Base-by-base conservation (phyloP, 2,888 invertebrate species). In the Melinaea menophilus region DNA sequence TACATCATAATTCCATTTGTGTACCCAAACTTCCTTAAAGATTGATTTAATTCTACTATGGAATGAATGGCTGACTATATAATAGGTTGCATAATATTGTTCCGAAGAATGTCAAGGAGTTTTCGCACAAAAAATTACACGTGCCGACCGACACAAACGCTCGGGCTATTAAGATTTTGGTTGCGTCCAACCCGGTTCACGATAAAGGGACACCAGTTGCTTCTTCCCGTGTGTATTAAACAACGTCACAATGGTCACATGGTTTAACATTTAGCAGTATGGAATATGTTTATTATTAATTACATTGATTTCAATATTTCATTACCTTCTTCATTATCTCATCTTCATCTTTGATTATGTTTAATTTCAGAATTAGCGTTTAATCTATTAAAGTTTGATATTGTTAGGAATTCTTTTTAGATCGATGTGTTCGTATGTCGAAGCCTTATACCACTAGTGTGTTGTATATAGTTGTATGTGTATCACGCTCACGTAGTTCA, bases 91-190 rank as follows among this genome's bases (percentile, higher is more conserved):
- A 86, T 88, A 88, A 86, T 88, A 86, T 80, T 78, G 73, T 78
- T 81, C 79, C 78, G 78, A 83, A 79, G 82, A 85, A 85, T 87
- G 83, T 85, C 83, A 83, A 84, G 77, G 82, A 84, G 84, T 82
- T 87, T 86, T 77, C 9, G 84, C 79, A 86, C 86, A 90, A 88
- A 90, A 90, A 90, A 84, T 85, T 88, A 89, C 90, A 90, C 89
- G 89, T 89, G 90, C 86, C 87, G 76, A 69, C 73, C 80, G 73
- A 73, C 79, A 83, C 81, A 80, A 84, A 82, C 84, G 85, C 88
- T 85, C 73, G 78, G 85, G 89, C 88, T 81, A 89, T 90, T 89
- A 86, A 87, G 86, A 85, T 85, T 86, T 88, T 85, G 86, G 77
- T 82, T 84, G 81, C 79, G 84, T 82, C 77, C 78, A 72, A 77